phyloP scores from a whole-genome alignment of 1,140 invertebrate genomes.

The Psilanteris sp. region DNA sequence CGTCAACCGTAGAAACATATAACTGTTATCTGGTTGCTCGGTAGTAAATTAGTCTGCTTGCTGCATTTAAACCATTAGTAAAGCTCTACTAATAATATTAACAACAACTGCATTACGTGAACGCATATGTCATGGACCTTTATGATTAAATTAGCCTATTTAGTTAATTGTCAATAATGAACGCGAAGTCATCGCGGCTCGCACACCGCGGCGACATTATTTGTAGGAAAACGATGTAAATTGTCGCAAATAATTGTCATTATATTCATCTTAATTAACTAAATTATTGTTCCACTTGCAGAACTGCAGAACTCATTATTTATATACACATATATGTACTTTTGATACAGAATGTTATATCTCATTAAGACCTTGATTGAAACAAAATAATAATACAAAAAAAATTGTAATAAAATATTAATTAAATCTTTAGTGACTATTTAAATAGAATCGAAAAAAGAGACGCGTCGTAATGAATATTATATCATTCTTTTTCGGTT shows the following conservation, averaged over 20 bases:
- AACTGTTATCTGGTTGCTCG: slow-evolving; percentile 28
- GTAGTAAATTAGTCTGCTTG: slow-evolving; percentile 22
- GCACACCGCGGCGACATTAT: slow-evolving; percentile 8
- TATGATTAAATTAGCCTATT: slow-evolving; percentile 44
- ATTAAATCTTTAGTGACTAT: too few species aligned
- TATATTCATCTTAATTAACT: slow-evolving; percentile 16
- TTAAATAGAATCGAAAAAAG: too few species aligned
- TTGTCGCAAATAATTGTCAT: slow-evolving; percentile 5
- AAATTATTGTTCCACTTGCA: slow-evolving; percentile 4
- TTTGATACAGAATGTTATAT: too few species aligned
- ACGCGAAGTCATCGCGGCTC: neutral
- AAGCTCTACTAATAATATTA: slow-evolving; percentile 48
- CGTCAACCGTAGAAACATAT: slow-evolving; percentile 16
- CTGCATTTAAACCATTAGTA: slow-evolving; percentile 35
- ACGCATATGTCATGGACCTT: slow-evolving; percentile 10
- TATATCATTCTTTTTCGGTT: too few species aligned
- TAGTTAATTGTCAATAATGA: slow-evolving; percentile 46
- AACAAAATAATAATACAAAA: too few species aligned
- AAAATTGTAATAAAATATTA: too few species aligned
- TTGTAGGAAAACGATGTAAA: slow-evolving; percentile 24
- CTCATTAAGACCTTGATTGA: too few species aligned
- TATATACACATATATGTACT: too few species aligned
- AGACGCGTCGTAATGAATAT: too few species aligned
- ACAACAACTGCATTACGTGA: slow-evolving; percentile 26
- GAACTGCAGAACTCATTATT: neutral